Evolutionary conservation across 2,113 vertebrate genomes (phyloP), one percentile per base, ranked within the genome.

Genomic region (Cynocephalus volans): DNA sequence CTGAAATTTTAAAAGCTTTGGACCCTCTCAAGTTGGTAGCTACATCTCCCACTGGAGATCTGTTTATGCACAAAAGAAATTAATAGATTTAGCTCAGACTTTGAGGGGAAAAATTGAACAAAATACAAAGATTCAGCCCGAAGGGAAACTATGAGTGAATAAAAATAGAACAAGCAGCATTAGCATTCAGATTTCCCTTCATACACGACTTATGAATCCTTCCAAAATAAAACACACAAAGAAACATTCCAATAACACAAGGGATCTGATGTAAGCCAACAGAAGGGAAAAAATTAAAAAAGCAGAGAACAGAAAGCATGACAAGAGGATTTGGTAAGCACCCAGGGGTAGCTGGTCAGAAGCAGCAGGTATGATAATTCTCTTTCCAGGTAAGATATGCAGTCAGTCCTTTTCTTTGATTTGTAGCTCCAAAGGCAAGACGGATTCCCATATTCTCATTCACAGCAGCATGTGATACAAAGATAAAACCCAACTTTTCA

Each of bases 111-210:
- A 60, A 83, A 60, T 1, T 88, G 80, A 97, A 81, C 90, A 79
- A 93, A 84, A 93, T 36, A 80, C 50, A 88, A 88, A 96, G 81
- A 11, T 62, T 85, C 60, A 95, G 52, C 62, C 62, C 56, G 6
- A 95, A 95, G 86, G 60, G 95, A 95, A 97, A 91, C 48, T 70
- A 89, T 88, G 12, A 93, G 52, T 65, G 54, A 75, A 15, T 88
- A 95, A 98, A 97, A 96, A 98, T 76, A 97, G 92, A 95, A 64
- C 23, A 86, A 96, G 70, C 52, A 48, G 70, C 64, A 90, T 92
- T 95, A 92, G 62, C 83, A 86, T 95, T 94, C 83, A 95, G 65
- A 92, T 84, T 96, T 97, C 70, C 56, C 65, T 58, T 85, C 33
- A 88, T 21, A 58, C 14, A 36, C 54, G 60, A 90, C 45, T 94